Evolutionary conservation across 2,888 invertebrate species (phyloP).

Genomic region (Lysandra bellargus): DNA sequence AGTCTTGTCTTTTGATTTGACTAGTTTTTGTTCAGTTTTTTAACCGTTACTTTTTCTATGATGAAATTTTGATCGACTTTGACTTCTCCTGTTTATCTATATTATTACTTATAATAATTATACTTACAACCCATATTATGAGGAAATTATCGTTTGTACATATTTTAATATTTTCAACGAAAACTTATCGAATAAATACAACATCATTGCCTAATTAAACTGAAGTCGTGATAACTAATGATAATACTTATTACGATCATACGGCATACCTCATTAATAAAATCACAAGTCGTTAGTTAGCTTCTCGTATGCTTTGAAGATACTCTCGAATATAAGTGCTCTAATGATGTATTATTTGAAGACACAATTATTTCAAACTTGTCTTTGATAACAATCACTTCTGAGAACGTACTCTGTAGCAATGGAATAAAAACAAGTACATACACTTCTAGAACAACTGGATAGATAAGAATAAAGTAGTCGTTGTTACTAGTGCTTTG

Average conservation of each 20-base stretch:
- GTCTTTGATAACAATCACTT: conserved; percentile 24
- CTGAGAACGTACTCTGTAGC: conserved; percentile 10
- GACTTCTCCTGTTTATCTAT: neutral
- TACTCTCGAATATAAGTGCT: conserved; percentile 35
- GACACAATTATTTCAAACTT: conserved; percentile 22
- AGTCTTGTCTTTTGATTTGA: conserved; percentile 68
- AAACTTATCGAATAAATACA: neutral
- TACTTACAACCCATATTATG: too few species aligned
- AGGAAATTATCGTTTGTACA: neutral
- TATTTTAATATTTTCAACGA: neutral
- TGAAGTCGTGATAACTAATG: conserved; percentile 5
- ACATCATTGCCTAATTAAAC: neutral
- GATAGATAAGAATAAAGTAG: conserved; percentile 3
- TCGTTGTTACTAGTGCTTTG: neutral
- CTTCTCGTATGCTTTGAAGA: conserved; percentile 36
- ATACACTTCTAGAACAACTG: conserved; percentile 10
- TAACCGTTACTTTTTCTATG: neutral
- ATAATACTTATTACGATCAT: conserved; percentile 14
- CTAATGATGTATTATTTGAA: conserved; percentile 45
- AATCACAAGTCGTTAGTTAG: conserved; percentile 36
- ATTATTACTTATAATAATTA: neutral
- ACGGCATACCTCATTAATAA: conserved; percentile 37
- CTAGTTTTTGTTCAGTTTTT: conserved; percentile 19
- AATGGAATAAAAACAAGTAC: conserved; percentile 10
- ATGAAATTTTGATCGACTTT: neutral